Evolutionary conservation across 2,888 invertebrate genomes (phyloP), one percentile per base, ranked within the genome.

Genomic region (Cephus pygmeus): DNA sequence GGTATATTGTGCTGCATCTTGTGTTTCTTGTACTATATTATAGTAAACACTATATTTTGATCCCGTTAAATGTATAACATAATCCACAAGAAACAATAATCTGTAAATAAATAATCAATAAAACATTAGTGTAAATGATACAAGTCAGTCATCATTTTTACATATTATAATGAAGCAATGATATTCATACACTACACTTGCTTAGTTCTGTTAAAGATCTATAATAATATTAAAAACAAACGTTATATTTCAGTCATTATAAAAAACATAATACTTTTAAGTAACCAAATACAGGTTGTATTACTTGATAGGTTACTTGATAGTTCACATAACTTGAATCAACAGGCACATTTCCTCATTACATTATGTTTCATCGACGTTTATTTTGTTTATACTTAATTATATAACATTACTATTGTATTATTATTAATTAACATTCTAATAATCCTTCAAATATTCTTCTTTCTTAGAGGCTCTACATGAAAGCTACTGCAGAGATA

Each of bases 1-100:
- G 82, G 80, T 23, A 80, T 69, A 69, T 35, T 83, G 15, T 78
- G 76, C 36, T 85, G 82, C 84, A 83, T 81, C 23, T 56, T 56
- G 56, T 23, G 23, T 56, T 56, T 23, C 23, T 56, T 56, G 15
- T 56, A 56, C 15, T 56, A 23, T 56, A 56, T 56, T 56, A 56
- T 56, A 56, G 56, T 56, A 56, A 23, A 23, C 56, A 56, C 56
- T 23, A 56, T 56, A 56, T 56, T 56, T 15, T 23, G 23, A 56
- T 56, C 23, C 9, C 56, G 2, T 56, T 23, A 23, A 23, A 56
- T 56, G 9, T 56, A 9, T 56, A 23, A 56, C 9, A 23, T 56
- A 56, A 56, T 56, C 9, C 56, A 23, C 56, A 9, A 40, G 40
- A 23, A 40, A 56, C 23, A 56, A 56, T 56, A 56, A 23, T 56